phyloP scores from a whole-genome alignment of 1,140 invertebrate genomes.

The Epicauta chinensis region DNA sequence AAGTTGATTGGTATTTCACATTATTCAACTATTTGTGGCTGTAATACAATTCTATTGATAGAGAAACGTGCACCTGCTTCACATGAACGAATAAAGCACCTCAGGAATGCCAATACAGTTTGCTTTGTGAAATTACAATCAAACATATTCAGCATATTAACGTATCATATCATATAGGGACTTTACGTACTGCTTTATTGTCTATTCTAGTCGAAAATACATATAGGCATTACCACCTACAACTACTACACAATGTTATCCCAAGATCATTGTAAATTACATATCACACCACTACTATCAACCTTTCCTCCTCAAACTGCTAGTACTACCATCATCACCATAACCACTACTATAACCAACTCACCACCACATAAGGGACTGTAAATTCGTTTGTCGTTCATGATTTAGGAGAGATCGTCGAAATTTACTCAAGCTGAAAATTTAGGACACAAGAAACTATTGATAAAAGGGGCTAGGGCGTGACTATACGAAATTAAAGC shows the following conservation, averaged over 20 bases:
- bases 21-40: too few species aligned
- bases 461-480: constrained; percentile 11
- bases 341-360: too few species aligned
- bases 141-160: constrained; percentile 15
- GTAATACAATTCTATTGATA: too few species aligned
- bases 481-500: constrained; percentile 9
- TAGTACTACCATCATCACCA: too few species aligned
- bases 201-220: constrained; percentile 9
- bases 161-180: neutral
- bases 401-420: constrained; percentile 11
- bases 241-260: too few species aligned
- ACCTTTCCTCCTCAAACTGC: too few species aligned
- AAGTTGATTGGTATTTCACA: too few species aligned
- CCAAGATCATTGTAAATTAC: constrained; percentile 16
- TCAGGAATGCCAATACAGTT: neutral
- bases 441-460: constrained; percentile 14
- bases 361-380: neutral
- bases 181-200: neutral
- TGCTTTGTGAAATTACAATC: constrained; percentile 3
- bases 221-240: constrained; percentile 1
- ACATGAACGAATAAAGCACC: too few species aligned
- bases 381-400: constrained; percentile 8
- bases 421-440: constrained; percentile 16
- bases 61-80: neutral
- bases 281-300: constrained; percentile 16